A percentile compares a stretch with the other conserved stretches of the same genome.
Conservation (phyloP, 2,888 invertebrate genomes). For the Polia nebulosa region DNA sequence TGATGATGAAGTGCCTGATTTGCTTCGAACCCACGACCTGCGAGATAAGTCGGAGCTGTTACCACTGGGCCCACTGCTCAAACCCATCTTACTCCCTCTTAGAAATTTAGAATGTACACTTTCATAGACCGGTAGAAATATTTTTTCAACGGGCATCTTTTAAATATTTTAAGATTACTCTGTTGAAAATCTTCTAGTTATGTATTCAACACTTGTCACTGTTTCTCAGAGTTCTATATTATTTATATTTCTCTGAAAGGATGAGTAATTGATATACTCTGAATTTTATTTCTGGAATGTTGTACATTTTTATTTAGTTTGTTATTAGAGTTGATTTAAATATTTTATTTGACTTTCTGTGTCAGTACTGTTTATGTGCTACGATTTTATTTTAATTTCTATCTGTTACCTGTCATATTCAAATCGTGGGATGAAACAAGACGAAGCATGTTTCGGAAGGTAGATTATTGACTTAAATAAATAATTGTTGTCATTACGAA, state of each 20-base stretch:
- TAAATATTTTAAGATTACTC: slow-evolving; percentile 42
- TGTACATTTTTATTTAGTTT: background rate
- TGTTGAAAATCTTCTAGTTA: slow-evolving; percentile 23
- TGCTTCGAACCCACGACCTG: no score
- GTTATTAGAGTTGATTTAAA: slow-evolving; percentile 2
- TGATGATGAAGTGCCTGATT: no score
- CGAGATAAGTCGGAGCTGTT: no score
- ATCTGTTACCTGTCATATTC: background rate
- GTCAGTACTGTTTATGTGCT: background rate
- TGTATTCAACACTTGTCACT: slow-evolving; percentile 38
- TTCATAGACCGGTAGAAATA: background rate
- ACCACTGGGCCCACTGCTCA: no score
- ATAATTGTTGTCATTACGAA: no score
- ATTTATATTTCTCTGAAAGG: slow-evolving; percentile 36
- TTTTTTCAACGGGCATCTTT: no score
- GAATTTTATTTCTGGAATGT: background rate
- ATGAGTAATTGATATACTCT: slow-evolving; percentile 25
- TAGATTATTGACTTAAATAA: no score
- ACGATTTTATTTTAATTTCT: background rate
- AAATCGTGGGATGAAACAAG: background rate
- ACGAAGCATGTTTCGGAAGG: no score
- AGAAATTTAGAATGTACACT: background rate
- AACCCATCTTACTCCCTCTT: no score
- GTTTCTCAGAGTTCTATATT: slow-evolving; percentile 22
- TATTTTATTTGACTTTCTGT: slow-evolving; percentile 28